Percentiles rank a stretch among this genome's conserved stretches.
phyloP scores from a whole-genome alignment of 2,113 vertebrate species.

The Orcinus orca region DNA sequence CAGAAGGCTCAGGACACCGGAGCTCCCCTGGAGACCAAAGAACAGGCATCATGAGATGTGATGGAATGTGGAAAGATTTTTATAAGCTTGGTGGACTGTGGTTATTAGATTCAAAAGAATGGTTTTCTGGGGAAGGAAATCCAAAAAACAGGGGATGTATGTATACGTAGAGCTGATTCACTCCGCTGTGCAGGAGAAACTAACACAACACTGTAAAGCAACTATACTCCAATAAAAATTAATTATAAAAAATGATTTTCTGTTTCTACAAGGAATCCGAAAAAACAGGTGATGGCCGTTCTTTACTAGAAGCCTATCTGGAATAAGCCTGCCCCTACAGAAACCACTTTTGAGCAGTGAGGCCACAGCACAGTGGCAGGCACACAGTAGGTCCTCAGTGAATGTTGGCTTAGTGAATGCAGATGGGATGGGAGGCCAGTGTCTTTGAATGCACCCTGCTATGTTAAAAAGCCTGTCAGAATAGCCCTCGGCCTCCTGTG shows the following conservation, averaged over 20 bases:
- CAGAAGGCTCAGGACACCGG: not conserved
- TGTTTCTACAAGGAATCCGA: not conserved
- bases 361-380: accelerated
- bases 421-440: not conserved
- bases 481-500: accelerated
- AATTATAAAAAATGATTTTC: not conserved
- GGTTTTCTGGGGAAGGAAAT: not conserved
- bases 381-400: not conserved
- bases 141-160: too few species aligned
- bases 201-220: too few species aligned
- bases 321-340: not conserved
- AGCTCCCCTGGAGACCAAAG: not conserved
- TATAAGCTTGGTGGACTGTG: not conserved
- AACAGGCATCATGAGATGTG: not conserved
- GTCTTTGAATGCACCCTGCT: not conserved
- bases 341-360: accelerated
- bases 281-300: not conserved
- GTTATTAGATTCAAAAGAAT: not conserved
- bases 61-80: not conserved
- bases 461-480: accelerated
- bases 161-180: too few species aligned
- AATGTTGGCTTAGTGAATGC: not conserved
- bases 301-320: not conserved
- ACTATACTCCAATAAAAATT: too few species aligned
- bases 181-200: too few species aligned